These are phyloP conservation scores for Zoanthus sansibaricus DNA, from an alignment of 92 coral and sea anemone genomes.

Conservation along the genomic window DNA sequence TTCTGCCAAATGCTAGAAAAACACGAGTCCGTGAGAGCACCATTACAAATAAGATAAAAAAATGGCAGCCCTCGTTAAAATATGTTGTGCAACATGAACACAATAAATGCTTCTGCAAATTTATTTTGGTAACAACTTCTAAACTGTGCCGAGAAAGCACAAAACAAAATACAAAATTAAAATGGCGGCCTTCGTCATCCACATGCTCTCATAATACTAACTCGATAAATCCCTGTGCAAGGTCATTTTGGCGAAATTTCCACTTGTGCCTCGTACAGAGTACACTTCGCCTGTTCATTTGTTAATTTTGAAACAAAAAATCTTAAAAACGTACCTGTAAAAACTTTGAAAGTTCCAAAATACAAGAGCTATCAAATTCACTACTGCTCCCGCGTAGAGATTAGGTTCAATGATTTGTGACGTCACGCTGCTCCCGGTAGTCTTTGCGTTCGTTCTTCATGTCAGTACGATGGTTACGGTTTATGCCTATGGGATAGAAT, in stretches of 20 bases:
- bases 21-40: no score
- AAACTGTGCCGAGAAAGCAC: background rate
- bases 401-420: no score
- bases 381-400: conserved; percentile 43
- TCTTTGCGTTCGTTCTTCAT: no score
- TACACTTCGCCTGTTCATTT: conserved; percentile 49
- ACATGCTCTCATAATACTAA: background rate
- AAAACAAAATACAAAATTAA: background rate
- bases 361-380: background rate
- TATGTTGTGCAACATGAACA: background rate
- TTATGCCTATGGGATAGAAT: no score
- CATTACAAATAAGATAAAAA: background rate
- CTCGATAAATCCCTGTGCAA: conserved; percentile 53
- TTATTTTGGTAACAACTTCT: conserved; percentile 18
- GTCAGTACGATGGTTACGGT: no score
- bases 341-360: background rate
- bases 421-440: no score
- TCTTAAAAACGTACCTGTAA: conserved; percentile 40
- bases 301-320: conserved; percentile 4
- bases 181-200: background rate
- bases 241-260: conserved; percentile 38
- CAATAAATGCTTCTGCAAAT: conserved; percentile 38
- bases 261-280: conserved; percentile 54
- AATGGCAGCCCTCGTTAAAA: conserved; percentile 1
- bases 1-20: no score